Evolutionary conservation across 2,888 invertebrate species (phyloP).

Genomic region (Lysandra bellargus): DNA sequence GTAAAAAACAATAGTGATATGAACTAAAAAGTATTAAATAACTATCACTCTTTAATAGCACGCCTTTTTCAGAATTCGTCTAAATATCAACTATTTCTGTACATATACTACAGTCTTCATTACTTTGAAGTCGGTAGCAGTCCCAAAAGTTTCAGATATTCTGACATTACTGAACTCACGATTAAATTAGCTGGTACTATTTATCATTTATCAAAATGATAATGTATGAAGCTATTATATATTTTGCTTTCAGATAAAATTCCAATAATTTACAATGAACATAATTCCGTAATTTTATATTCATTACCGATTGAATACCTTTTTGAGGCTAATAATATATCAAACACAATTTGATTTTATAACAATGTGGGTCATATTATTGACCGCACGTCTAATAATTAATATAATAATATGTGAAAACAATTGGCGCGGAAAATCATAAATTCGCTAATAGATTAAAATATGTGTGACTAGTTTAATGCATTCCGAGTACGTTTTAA

Average conservation of each 20-base stretch:
- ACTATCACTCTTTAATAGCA: too few relatives aligned
- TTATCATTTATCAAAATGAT: too few relatives aligned
- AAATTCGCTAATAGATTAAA: slow-evolving; percentile 34
- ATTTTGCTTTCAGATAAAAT: background rate
- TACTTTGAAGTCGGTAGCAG: too few relatives aligned
- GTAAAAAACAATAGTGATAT: too few relatives aligned
- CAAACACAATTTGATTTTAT: slow-evolving; percentile 30
- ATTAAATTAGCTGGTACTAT: too few relatives aligned
- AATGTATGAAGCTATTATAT: background rate
- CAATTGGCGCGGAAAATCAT: slow-evolving; percentile 37
- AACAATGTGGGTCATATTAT: slow-evolving; percentile 29
- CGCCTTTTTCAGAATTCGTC: too few relatives aligned
- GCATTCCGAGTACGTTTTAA: slow-evolving; percentile 26
- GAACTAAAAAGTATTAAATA: too few relatives aligned
- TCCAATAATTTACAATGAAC: background rate
- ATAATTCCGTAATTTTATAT: background rate
- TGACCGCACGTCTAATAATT: slow-evolving; percentile 33
- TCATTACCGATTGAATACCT: background rate
- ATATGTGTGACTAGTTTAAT: slow-evolving; percentile 33
- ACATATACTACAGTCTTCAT: too few relatives aligned
- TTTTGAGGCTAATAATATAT: slow-evolving; percentile 4
- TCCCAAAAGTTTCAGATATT: too few relatives aligned
- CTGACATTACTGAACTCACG: too few relatives aligned
- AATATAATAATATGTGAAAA: slow-evolving; percentile 33
- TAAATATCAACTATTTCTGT: too few relatives aligned